phyloP scores from a whole-genome alignment of 2,888 invertebrate species.

The Anorthoa munda region DNA sequence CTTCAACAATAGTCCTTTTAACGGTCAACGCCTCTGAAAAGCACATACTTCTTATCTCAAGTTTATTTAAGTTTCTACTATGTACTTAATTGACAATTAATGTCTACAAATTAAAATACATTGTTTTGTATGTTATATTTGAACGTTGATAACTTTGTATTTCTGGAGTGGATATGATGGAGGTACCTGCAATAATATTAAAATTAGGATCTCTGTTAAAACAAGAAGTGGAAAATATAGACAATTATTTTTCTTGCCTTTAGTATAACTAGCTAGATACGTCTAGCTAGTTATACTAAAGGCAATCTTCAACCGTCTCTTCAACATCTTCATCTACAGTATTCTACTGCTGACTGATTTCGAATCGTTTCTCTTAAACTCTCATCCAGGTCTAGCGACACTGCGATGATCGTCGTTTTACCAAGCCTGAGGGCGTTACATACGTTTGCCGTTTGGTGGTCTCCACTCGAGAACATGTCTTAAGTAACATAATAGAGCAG shows the following conservation, averaged over 20 bases:
- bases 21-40: constrained; percentile 39
- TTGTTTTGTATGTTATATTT: background rate
- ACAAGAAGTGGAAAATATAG: background rate
- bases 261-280: background rate
- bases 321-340: background rate
- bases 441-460: background rate
- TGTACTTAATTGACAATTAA: constrained; percentile 3
- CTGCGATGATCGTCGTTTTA: background rate
- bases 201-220: background rate
- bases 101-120: constrained; percentile 4
- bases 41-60: constrained; percentile 37
- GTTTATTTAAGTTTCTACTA: constrained; percentile 43
- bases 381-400: background rate
- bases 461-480: background rate
- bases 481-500: too few species aligned
- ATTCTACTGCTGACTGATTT: background rate
- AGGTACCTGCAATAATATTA: background rate
- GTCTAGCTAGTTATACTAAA: too few species aligned
- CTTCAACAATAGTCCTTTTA: constrained; percentile 25
- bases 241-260: background rate
- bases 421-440: background rate
- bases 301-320: too few species aligned
- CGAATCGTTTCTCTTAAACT: background rate
- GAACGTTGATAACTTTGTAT: background rate
- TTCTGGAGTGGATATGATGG: constrained; percentile 11